These are phyloP conservation scores for Tamandua tetradactyla DNA, from an alignment of 2,797 vertebrate species.

Conservation along the genomic window DNA sequence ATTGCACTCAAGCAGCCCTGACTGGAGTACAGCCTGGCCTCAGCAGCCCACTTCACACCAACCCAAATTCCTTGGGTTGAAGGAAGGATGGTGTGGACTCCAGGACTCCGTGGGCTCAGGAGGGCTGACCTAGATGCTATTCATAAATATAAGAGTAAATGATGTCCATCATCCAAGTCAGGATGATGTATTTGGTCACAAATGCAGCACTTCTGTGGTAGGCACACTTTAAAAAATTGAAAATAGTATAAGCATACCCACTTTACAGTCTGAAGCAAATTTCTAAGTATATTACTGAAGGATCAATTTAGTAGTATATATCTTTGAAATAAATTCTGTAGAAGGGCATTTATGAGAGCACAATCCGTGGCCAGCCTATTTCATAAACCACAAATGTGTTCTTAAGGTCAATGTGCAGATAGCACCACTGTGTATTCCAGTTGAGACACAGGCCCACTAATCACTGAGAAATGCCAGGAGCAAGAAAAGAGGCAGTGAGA, in stretches of 20 bases:
- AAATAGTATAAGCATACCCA: not conserved
- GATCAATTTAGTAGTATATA: not conserved
- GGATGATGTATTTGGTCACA: not conserved
- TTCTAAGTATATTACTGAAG: not conserved
- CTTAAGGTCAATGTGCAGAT: not conserved
- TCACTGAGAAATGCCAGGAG: not conserved
- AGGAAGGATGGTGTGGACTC: not conserved
- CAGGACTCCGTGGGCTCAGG: too few relatives aligned
- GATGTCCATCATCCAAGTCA: not conserved
- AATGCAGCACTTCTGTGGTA: not conserved
- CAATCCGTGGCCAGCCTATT: not conserved
- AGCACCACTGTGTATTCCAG: not conserved
- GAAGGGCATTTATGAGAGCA: not conserved
- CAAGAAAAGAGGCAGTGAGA: not conserved
- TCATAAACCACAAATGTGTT: conserved; percentile 37
- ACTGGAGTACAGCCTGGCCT: not conserved
- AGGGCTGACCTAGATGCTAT: too few relatives aligned
- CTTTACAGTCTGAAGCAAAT: not conserved
- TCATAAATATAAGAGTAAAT: not conserved
- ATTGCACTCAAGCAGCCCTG: not conserved
- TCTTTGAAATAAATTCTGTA: conserved; percentile 46
- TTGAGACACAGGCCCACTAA: not conserved
- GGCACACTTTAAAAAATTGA: not conserved
- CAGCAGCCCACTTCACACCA: not conserved
- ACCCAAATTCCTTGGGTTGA: not conserved